Evolutionary conservation across 2,113 vertebrate genomes (phyloP).

Genomic region (Gymnarchus niloticus): DNA sequence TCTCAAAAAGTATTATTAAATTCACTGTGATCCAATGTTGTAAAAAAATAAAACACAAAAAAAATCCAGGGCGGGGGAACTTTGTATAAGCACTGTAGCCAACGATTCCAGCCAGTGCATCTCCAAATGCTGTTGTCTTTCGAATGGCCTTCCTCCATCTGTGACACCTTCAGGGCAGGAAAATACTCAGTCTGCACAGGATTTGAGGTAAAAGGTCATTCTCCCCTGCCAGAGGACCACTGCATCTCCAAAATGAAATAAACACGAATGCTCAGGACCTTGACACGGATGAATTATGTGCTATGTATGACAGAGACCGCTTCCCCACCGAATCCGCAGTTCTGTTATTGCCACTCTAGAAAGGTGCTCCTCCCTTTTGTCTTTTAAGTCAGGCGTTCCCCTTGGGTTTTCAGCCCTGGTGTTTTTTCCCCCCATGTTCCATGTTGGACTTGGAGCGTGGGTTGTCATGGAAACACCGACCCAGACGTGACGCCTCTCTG

Average conservation of each 20-base stretch:
- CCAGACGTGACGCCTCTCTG: conserved; percentile 25
- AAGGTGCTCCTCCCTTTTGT: conserved; percentile 15
- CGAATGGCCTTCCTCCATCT: conserved; percentile 10
- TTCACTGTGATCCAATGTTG: too few species aligned
- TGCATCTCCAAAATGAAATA: conserved; percentile 30
- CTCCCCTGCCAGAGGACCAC: conserved; percentile 43
- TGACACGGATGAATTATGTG: conserved; percentile 38
- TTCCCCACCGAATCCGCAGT: conserved; percentile 30
- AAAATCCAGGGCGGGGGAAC: too few species aligned
- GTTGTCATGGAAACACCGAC: conserved; percentile 34
- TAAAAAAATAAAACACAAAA: conserved; percentile 31
- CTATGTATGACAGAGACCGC: conserved; percentile 37
- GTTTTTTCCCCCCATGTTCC: neutral
- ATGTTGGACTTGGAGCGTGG: conserved; percentile 23
- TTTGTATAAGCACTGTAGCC: neutral
- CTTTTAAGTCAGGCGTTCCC: conserved; percentile 24
- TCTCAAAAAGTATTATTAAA: neutral
- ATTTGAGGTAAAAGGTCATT: conserved; percentile 47
- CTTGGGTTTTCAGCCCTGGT: neutral
- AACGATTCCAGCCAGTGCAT: conserved; percentile 26
- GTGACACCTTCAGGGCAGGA: conserved; percentile 6
- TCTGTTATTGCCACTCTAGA: conserved; percentile 72
- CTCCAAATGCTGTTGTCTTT: conserved; percentile 18
- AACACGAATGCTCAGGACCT: conserved; percentile 26
- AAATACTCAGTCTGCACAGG: conserved; percentile 42